phyloP scores from a whole-genome alignment of 2,113 vertebrate genomes.

The Xenopus laevis region DNA sequence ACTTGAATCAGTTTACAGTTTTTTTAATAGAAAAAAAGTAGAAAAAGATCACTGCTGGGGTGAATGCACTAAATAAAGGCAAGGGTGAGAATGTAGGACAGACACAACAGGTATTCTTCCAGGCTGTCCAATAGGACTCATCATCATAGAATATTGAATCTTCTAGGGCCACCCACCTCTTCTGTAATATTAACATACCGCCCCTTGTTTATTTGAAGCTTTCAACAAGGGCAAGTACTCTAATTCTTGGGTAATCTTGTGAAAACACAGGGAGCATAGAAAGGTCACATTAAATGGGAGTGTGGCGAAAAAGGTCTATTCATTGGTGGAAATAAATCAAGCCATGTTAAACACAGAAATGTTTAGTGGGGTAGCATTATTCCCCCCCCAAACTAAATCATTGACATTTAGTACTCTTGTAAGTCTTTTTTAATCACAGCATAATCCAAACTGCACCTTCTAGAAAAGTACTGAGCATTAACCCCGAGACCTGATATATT shows the following conservation, averaged over 20 bases:
- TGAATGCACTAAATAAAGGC: too few relatives aligned
- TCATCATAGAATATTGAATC: slow-evolving; percentile 24
- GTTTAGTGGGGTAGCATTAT: slow-evolving; percentile 1
- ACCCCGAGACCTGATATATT: slow-evolving; percentile 62
- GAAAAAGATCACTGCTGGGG: too few relatives aligned
- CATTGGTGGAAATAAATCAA: slow-evolving; percentile 53
- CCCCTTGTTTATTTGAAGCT: slow-evolving; percentile 30
- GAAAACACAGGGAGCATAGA: slow-evolving; percentile 24
- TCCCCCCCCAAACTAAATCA: slow-evolving; percentile 47
- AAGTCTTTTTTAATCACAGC: slow-evolving; percentile 56
- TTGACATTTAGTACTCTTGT: slow-evolving; percentile 46
- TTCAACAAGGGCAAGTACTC: slow-evolving; percentile 26
- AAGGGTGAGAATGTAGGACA: too few relatives aligned
- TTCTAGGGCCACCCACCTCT: slow-evolving; percentile 34
- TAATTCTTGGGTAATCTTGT: neutral
- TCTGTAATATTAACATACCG: slow-evolving; percentile 35
- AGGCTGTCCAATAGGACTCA: neutral
- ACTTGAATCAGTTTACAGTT: too few relatives aligned
- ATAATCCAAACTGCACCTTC: slow-evolving; percentile 61
- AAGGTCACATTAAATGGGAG: neutral
- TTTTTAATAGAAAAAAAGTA: too few relatives aligned
- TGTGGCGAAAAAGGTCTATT: slow-evolving; percentile 37
- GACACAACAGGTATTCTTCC: too few relatives aligned
- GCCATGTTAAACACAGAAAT: slow-evolving; percentile 32
- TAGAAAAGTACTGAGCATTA: slow-evolving; percentile 63